These are phyloP conservation scores for Pyralis farinalis DNA, from an alignment of 2,888 invertebrate genomes.

Conservation along the genomic window DNA sequence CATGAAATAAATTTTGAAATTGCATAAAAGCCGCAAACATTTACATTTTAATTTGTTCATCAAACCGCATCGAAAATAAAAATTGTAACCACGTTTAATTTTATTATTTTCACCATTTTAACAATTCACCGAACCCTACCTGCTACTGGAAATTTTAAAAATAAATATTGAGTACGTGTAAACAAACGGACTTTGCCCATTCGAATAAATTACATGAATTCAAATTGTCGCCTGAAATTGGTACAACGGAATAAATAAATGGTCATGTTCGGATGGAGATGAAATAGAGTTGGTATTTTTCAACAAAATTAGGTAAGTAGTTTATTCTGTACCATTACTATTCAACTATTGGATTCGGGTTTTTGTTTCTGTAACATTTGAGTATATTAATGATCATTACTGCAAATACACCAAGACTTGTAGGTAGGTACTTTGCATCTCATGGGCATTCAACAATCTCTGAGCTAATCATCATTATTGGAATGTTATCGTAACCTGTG, in stretches of 20 bases:
- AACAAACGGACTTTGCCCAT: conserved; percentile 25
- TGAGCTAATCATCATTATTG: no score
- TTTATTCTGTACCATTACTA: no score
- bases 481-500: no score
- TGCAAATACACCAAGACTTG: no score
- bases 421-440: no score
- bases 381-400: no score
- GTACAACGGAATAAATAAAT: conserved; percentile 5
- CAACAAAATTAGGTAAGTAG: no score
- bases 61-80: conserved; percentile 26
- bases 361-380: no score
- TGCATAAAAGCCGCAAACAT: conserved; percentile 16
- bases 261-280: conserved; percentile 12
- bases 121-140: conserved; percentile 17
- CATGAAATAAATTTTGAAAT: background rate
- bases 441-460: no score
- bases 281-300: conserved; percentile 21
- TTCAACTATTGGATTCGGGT: no score
- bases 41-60: conserved; percentile 21
- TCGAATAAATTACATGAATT: conserved; percentile 9
- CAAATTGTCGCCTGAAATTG: conserved; percentile 2
- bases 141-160: conserved; percentile 31
- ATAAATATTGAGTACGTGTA: conserved; percentile 33
- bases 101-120: conserved; percentile 38
- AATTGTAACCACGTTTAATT: conserved; percentile 25